phyloP scores from a whole-genome alignment of 2,888 invertebrate species.

The Drosophila greeni region DNA sequence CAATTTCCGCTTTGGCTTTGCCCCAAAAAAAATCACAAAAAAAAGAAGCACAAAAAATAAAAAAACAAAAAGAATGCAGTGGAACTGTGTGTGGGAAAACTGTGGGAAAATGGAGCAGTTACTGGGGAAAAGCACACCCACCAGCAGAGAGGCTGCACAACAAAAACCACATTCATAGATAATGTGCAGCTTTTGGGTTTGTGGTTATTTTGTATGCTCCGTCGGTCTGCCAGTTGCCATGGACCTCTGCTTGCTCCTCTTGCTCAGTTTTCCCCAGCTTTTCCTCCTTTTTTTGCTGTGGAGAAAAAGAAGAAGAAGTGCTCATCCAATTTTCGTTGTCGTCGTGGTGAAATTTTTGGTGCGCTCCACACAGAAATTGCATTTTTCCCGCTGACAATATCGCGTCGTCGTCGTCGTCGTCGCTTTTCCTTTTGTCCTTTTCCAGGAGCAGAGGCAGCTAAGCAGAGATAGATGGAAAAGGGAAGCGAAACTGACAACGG shows the following conservation, averaged over 20 bases:
- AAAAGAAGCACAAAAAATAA: not conserved
- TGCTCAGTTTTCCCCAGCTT: constrained; percentile 34
- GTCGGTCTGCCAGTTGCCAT: constrained; percentile 64
- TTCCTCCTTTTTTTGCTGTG: not conserved
- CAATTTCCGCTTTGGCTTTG: constrained; percentile 64
- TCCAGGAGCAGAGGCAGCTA: constrained; percentile 22
- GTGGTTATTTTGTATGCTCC: constrained; percentile 73
- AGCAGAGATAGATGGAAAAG: constrained; percentile 26
- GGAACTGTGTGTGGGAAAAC: not conserved
- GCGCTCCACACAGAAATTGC: constrained; percentile 69
- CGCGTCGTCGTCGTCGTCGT: constrained; percentile 63
- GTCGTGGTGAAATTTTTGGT: constrained; percentile 57
- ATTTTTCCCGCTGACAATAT: constrained; percentile 68
- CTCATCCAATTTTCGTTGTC: constrained; percentile 72
- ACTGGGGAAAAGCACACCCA: constrained; percentile 4
- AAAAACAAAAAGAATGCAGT: constrained; percentile 17
- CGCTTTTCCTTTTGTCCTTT: constrained; percentile 58
- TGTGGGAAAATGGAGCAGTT: constrained; percentile 17
- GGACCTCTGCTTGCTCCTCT: constrained; percentile 26
- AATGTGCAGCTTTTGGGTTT: constrained; percentile 72
- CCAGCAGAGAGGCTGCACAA: constrained; percentile 30
- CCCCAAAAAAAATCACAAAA: constrained; percentile 6
- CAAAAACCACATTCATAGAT: constrained; percentile 71
- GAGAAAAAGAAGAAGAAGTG: constrained; percentile 32
- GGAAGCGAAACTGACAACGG: constrained; percentile 27